These are phyloP conservation scores for Drosophila cardini DNA, from an alignment of 1,140 invertebrate genomes.

Conservation along the genomic window DNA sequence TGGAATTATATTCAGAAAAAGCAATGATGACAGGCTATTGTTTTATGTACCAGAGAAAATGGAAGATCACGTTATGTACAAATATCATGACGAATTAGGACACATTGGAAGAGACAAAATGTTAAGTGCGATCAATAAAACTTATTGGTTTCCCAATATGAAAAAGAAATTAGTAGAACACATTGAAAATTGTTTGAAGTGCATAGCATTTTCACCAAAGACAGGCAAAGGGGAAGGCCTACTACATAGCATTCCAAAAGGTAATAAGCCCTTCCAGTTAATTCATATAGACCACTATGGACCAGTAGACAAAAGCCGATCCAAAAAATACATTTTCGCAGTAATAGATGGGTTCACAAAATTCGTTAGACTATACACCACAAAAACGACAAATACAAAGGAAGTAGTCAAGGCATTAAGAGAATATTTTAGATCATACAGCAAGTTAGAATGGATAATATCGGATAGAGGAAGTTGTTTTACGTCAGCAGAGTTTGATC, in stretches of 20 bases:
- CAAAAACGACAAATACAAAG: too few species aligned
- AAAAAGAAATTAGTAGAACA: neutral
- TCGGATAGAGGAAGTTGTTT: too few species aligned
- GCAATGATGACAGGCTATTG: too few species aligned
- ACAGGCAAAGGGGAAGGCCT: neutral
- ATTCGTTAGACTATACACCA: too few species aligned
- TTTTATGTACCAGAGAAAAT: neutral
- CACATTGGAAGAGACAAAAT: conserved; percentile 2
- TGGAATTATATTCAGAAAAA: too few species aligned
- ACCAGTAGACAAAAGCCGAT: neutral
- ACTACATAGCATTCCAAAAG: neutral
- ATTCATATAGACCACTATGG: conserved; percentile 15
- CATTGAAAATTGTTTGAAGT: conserved; percentile 5
- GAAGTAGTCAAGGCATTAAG: too few species aligned
- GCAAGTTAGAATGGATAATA: too few species aligned
- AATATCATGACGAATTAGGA: conserved; percentile 1
- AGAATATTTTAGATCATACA: too few species aligned
- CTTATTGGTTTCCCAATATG: conserved; percentile 2
- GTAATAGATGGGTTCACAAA: too few species aligned
- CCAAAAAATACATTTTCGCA: conserved; percentile 7
- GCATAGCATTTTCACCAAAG: conserved; percentile 1
- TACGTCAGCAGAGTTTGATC: too few species aligned
- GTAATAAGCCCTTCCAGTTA: neutral
- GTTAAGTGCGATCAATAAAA: neutral
- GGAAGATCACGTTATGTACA: neutral